phyloP scores from a whole-genome alignment of 2,797 vertebrate species.

The Pseudochirops corinnae region DNA sequence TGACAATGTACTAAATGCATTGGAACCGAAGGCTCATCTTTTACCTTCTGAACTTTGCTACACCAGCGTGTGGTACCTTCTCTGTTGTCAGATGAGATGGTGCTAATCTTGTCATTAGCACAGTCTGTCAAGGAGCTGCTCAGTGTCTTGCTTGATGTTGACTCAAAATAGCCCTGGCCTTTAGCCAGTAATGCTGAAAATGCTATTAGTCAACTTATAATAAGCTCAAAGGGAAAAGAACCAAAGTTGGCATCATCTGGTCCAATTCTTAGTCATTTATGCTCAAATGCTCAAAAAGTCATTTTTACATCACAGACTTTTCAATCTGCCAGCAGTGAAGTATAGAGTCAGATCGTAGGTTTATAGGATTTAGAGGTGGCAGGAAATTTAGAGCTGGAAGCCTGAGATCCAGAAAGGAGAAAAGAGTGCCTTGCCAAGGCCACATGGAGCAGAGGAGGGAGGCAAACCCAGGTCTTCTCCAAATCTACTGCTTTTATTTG shows the following conservation, averaged over 20 bases:
- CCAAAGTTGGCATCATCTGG: slow-evolving; percentile 69
- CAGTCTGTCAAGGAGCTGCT: slow-evolving; percentile 80
- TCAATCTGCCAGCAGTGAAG: neutral
- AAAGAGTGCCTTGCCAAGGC: neutral
- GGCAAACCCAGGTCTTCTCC: neutral
- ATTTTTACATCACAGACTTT: slow-evolving; percentile 58
- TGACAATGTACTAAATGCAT: neutral
- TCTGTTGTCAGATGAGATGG: slow-evolving; percentile 78
- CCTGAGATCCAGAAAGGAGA: neutral
- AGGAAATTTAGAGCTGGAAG: neutral
- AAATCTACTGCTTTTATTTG: neutral
- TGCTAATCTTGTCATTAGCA: slow-evolving; percentile 82
- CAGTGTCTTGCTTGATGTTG: slow-evolving; percentile 81
- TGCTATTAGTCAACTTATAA: slow-evolving; percentile 69
- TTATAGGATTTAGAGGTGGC: neutral
- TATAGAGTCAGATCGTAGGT: neutral
- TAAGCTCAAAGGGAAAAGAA: slow-evolving; percentile 67
- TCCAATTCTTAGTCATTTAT: slow-evolving; percentile 72
- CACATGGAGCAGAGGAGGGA: neutral
- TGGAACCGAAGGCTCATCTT: neutral
- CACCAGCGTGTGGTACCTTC: slow-evolving; percentile 70
- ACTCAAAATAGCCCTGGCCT: slow-evolving; percentile 83
- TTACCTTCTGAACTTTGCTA: slow-evolving; percentile 74
- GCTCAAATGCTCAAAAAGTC: slow-evolving; percentile 61
- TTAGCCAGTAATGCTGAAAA: slow-evolving; percentile 72